These are phyloP conservation scores for Macrotrachela quadricornifera DNA, from an alignment of 1,140 invertebrate species.

Conservation along the genomic window DNA sequence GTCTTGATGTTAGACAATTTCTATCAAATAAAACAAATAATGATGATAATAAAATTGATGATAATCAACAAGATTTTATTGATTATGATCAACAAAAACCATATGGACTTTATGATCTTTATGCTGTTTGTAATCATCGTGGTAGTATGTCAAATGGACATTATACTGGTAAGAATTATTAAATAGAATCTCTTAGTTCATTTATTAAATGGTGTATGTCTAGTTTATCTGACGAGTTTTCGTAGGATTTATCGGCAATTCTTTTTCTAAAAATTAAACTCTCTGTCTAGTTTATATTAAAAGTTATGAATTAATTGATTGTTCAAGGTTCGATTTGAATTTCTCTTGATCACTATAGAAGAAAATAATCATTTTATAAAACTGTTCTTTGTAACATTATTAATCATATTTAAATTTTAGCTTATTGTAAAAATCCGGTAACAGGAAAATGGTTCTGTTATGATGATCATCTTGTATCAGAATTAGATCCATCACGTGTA, in stretches of 20 bases:
- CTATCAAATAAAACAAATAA: conserved; percentile 11
- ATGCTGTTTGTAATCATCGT: conserved; percentile 84
- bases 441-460: conserved; percentile 81
- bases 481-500: not conserved
- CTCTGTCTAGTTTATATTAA: too few species aligned
- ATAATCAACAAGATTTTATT: conserved; percentile 6
- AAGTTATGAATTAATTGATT: too few species aligned
- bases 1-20: conserved; percentile 6
- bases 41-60: not conserved
- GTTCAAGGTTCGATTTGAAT: too few species aligned
- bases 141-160: conserved; percentile 67
- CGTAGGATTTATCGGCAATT: too few species aligned
- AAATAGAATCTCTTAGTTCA: too few species aligned
- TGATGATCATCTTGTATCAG: not conserved
- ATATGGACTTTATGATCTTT: conserved; percentile 49
- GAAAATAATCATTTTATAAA: too few species aligned
- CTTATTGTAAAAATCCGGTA: conserved; percentile 77
- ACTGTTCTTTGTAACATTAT: too few species aligned
- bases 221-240: too few species aligned
- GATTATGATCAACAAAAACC: conserved; percentile 41
- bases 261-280: too few species aligned
- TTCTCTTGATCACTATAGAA: too few species aligned
- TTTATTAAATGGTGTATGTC: too few species aligned
- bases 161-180: conserved; percentile 51
- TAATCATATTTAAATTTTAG: too few species aligned